These are phyloP conservation scores for Pseudopipra pipra DNA, from an alignment of 2,113 vertebrate species.

Conservation along the genomic window DNA sequence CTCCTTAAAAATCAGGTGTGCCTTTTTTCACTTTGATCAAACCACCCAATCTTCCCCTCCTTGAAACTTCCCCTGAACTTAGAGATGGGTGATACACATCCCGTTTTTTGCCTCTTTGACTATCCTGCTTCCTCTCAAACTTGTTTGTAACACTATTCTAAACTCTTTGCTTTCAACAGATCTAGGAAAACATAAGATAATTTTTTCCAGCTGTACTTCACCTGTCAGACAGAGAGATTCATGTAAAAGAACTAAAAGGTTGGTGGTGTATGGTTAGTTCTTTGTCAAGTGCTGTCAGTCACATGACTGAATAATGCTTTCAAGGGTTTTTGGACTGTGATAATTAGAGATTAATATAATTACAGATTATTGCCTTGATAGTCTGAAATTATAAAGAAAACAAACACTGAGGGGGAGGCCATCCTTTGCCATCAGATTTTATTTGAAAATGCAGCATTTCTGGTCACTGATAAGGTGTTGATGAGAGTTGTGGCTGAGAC, in stretches of 20 bases:
- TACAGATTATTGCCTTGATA: neutral
- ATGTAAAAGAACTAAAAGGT: slow-evolving; percentile 82
- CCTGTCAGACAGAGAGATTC: slow-evolving; percentile 75
- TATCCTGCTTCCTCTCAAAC: neutral
- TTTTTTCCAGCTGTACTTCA: slow-evolving; percentile 73
- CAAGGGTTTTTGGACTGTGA: neutral
- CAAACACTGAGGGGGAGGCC: neutral
- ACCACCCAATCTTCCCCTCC: neutral
- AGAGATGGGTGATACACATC: neutral
- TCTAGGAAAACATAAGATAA: slow-evolving; percentile 74
- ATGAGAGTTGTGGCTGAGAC: neutral
- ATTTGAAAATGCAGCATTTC: neutral
- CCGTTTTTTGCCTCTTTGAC: neutral
- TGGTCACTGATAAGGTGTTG: neutral
- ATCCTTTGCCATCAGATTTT: neutral
- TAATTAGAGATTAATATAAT: neutral
- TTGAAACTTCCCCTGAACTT: neutral
- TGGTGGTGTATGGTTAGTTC: neutral
- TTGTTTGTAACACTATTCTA: neutral
- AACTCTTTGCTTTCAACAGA: slow-evolving; percentile 61
- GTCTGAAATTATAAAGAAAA: neutral
- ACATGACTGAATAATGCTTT: neutral
- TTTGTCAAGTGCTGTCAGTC: neutral
- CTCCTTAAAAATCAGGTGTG: neutral
- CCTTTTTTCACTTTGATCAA: neutral